Evolutionary conservation across 2,797 vertebrate species (phyloP).

Genomic region (Cirrhinus mrigala): DNA sequence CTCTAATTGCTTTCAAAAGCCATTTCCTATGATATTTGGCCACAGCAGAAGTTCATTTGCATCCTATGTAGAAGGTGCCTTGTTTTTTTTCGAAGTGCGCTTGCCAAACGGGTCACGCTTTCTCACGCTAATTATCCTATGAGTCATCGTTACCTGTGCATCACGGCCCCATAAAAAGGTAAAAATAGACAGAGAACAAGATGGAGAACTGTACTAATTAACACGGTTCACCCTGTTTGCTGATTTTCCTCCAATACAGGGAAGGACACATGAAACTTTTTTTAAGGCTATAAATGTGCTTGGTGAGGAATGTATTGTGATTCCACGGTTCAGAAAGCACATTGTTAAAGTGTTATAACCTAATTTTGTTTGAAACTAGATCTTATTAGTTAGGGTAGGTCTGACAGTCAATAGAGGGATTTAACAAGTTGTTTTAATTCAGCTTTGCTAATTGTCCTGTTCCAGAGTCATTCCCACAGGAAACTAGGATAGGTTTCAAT

Average conservation of each 20-base stretch:
- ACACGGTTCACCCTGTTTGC: neutral
- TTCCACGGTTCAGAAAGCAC: neutral
- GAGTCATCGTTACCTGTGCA: constrained; percentile 60
- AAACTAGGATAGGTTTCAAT: neutral
- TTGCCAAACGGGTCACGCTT: constrained; percentile 47
- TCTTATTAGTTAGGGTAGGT: neutral
- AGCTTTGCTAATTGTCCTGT: neutral
- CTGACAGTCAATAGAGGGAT: neutral
- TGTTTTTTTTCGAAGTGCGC: constrained; percentile 57
- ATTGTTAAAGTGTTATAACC: neutral
- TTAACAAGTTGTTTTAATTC: constrained; percentile 11
- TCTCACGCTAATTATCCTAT: constrained; percentile 64
- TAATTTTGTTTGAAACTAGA: constrained; percentile 15
- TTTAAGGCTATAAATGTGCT: constrained; percentile 10
- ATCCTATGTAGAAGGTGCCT: constrained; percentile 57
- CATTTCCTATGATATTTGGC: constrained; percentile 43
- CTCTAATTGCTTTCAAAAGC: constrained; percentile 43
- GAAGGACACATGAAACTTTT: neutral
- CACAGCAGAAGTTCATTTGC: constrained; percentile 55
- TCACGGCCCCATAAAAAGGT: neutral
- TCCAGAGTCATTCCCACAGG: neutral
- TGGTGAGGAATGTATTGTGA: neutral
- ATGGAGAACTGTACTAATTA: constrained; percentile 38
- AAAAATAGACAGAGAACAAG: constrained; percentile 34
- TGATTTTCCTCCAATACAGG: constrained; percentile 9